These are phyloP conservation scores for Pangasianodon gigas DNA, from an alignment of 2,113 vertebrate species.

Conservation along the genomic window DNA sequence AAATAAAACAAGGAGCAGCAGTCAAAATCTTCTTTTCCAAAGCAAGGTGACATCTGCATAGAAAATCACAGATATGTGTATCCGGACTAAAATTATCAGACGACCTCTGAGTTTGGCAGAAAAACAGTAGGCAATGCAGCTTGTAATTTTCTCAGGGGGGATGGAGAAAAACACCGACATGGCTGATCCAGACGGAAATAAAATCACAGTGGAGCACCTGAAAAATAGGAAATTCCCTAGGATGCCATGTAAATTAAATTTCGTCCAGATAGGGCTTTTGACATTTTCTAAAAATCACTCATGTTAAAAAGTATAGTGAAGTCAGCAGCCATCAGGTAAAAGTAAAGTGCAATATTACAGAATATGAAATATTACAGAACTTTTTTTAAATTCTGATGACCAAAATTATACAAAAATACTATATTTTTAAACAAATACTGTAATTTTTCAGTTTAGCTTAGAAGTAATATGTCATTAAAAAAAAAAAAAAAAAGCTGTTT, in stretches of 20 bases:
- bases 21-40: neutral
- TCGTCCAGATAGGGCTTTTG: neutral
- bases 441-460: neutral
- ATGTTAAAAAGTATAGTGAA: neutral
- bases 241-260: neutral
- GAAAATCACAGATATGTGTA: neutral
- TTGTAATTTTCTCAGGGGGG: neutral
- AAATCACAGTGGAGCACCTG: neutral
- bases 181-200: neutral
- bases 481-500: neutral
- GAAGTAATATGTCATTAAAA: neutral
- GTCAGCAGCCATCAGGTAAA: neutral
- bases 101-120: neutral
- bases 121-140: neutral
- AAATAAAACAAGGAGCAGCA: neutral
- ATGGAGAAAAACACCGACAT: neutral
- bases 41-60: neutral
- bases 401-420: neutral
- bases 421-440: neutral
- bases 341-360: neutral
- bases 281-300: neutral
- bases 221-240: neutral
- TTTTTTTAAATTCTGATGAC: neutral
- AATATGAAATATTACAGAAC: too few relatives aligned
- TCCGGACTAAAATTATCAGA: neutral